Evolutionary conservation across 2,113 vertebrate species (phyloP).

Genomic region (Calyptomena viridis): DNA sequence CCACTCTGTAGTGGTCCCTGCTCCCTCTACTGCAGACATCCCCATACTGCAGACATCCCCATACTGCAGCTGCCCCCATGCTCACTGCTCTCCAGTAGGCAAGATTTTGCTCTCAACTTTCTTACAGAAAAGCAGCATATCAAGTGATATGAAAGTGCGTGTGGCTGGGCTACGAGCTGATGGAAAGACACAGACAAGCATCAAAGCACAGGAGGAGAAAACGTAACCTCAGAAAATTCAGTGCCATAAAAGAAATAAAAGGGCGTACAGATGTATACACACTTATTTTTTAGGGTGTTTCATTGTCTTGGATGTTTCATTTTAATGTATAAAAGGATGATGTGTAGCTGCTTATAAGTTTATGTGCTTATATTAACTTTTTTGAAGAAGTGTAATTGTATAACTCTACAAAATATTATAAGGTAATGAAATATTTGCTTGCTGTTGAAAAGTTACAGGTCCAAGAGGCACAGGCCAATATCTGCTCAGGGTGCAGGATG

Average conservation of each 20-base stretch:
- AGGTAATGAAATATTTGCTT: neutral
- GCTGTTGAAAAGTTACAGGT: neutral
- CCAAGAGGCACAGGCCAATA: neutral
- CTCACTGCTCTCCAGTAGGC: accelerated
- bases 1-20: no score
- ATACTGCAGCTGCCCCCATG: neutral
- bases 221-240: neutral
- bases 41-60: neutral
- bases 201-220: neutral
- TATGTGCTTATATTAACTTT: neutral
- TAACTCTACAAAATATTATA: neutral
- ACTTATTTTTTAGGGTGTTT: neutral
- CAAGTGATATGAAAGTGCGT: neutral
- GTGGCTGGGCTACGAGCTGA: neutral
- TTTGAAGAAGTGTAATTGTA: neutral
- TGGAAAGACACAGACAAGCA: neutral
- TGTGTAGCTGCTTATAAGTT: neutral
- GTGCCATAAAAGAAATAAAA: neutral
- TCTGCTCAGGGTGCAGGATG: neutral
- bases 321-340: neutral
- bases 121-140: neutral
- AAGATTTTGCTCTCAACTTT: neutral
- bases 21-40: neutral
- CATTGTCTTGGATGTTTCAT: neutral
- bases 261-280: neutral